Conservation (phyloP, 1,140 invertebrate genomes). For the Leptestheria dahalacensis region DNA sequence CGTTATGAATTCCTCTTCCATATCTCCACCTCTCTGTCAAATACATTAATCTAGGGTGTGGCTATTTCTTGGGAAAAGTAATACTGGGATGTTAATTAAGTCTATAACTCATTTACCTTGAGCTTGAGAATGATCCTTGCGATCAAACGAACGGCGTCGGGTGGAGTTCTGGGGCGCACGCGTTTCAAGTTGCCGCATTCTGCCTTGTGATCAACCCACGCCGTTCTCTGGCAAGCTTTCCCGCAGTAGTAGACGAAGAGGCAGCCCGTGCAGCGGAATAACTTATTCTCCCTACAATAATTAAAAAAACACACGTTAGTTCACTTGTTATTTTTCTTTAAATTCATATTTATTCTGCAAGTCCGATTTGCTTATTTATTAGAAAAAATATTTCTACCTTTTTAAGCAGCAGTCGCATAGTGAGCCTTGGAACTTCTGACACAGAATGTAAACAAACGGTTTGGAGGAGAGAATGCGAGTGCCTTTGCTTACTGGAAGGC, state of each 20-base stretch:
- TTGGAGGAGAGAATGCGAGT: slow-evolving; percentile 36
- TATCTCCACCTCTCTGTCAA: slow-evolving; percentile 43
- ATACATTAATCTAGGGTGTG: too few species aligned
- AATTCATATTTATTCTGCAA: slow-evolving; percentile 16
- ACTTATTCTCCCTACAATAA: slow-evolving; percentile 38
- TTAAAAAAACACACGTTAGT: slow-evolving; percentile 18
- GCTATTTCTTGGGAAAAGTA: too few species aligned
- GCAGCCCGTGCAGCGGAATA: slow-evolving; percentile 60
- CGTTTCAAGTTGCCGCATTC: slow-evolving; percentile 57
- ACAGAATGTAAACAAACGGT: slow-evolving; percentile 43
- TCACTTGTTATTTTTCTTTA: slow-evolving; percentile 11
- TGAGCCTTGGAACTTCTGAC: slow-evolving; percentile 36
- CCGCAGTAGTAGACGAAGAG: slow-evolving; percentile 65
- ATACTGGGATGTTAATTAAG: too few species aligned
- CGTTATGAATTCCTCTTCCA: slow-evolving; percentile 46
- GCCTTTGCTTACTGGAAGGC: slow-evolving; percentile 27
- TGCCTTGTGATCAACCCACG: slow-evolving; percentile 56
- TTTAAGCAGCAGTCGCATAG: slow-evolving; percentile 45
- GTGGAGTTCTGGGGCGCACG: slow-evolving; percentile 44
- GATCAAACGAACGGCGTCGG: slow-evolving; percentile 55
- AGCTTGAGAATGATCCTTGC: slow-evolving; percentile 54
- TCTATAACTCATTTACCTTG: slow-evolving; percentile 22
- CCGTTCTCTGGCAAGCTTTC: slow-evolving; percentile 49
- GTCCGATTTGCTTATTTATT: background rate
- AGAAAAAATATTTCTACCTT: slow-evolving; percentile 30